Evolutionary conservation across 2,113 vertebrate genomes (phyloP), one percentile per base, ranked within the genome.

Genomic region (Larimichthys polyactis): DNA sequence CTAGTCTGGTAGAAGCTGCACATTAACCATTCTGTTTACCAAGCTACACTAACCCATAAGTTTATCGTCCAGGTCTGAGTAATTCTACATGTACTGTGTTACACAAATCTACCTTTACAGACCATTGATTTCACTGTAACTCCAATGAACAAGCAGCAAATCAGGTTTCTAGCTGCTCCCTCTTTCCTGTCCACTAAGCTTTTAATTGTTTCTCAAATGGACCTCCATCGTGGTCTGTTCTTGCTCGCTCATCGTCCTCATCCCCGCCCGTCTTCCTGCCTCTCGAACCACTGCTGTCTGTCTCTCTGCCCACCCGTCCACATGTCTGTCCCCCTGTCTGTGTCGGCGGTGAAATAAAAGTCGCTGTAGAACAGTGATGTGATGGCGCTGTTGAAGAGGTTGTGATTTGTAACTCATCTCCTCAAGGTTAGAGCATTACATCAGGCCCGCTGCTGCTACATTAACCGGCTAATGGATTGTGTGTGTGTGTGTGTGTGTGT

Each of bases 361-460:
- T 29, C 29, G 4, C 55, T 62, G 29, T 22, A 54, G 70, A 19
- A 49, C 43, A 62, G 70, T 51, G 24, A 71, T 54, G 36, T 27
- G 43, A 78, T 71, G 43, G 63, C 44, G 1, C 32, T 62, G 6
- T 20, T 43, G 51, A 69, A 54, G 59, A 36, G 58, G 36, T 32
- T 71, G 68, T 10, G 46, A 69, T 76, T 70, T 70, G 76, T 66
- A 83, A 68, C 48, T 78, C 68, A 66, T 69, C 58, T 75, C 76
- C 40, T 83, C 54, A 81, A 84, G 81, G 81, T 78, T 75, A 75
- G 70, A 68, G 60, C 70, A 81, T 84, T 79, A 82, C 87, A 60
- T 85, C 84, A 87, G 63, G 82, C 27, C 7, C 48, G 8, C 62
- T 51, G 57, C 62, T 74, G 73, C 65, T 75, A 51, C 76, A 83